Base-by-base conservation (phyloP, 2,797 vertebrate species). In the Melanogrammus aeglefinus region DNA sequence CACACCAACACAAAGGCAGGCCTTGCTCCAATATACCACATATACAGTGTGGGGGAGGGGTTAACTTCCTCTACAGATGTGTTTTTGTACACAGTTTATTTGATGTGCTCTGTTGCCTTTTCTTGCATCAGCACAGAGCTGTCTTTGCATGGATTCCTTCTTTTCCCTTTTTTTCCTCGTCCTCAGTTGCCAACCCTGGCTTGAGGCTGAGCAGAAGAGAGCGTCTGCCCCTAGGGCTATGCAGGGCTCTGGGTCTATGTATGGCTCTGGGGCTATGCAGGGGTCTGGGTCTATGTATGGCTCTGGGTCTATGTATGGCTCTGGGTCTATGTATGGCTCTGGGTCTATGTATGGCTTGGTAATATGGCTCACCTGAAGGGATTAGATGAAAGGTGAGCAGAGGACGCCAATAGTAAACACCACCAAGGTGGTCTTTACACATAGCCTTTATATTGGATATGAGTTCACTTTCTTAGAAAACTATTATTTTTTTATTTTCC, bases 21-120 rank as follows among this genome's bases (percentile, higher is more conserved):
- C 73, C 83, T 84, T 90, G 87, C 87, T 85, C 84, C 79, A 83
- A 86, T 44, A 4, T 44, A 44, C 41, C 10, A 44, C 13, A 44
- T 83, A 77, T 87, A 75, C 82, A 83, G 87, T 87, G 86, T 86
- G 87, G 85, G 86, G 21, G 57, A 9, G 57, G 57, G 21, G 57
- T 6, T 24, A 82, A 85, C 83, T 89, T 81, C 87, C 84, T 83
- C 27, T 87, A 76, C 91, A 91, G 85, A 91, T 90, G 88, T 91
- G 71, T 82, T 77, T 39, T 80, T 75, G 35, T 75, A 27, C 51
- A 13, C 27, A 78, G 71, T 72, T 39, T 73, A 87, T 90, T 92
- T 94, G 88, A 92, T 94, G 85, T 88, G 83, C 87, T 90, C 85
- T 87, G 70, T 91, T 92, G 91, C 91, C 88, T 90, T 93, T 91